Evolutionary conservation across 35 echinoderm and acorn worm species (phyloP).

Genomic region (Ptychodera flava): DNA sequence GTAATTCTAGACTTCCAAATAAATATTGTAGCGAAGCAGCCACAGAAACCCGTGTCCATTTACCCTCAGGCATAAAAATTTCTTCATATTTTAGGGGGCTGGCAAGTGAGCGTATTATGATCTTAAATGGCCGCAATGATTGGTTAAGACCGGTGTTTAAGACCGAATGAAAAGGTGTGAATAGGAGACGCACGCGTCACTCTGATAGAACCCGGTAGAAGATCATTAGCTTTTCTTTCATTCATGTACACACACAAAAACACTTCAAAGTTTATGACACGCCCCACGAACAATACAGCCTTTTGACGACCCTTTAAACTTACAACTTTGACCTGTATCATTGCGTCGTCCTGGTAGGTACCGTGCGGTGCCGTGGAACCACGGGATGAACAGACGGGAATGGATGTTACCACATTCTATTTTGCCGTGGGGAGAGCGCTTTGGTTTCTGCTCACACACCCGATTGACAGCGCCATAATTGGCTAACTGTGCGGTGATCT

Average conservation of each 20-base stretch:
- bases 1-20: too few species aligned
- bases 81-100: too few species aligned
- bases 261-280: neutral
- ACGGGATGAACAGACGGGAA: neutral
- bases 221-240: neutral
- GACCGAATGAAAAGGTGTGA: too few species aligned
- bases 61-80: too few species aligned
- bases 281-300: neutral
- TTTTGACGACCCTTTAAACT: neutral
- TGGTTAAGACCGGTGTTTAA: neutral
- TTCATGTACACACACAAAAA: too few species aligned
- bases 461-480: conserved; percentile 19
- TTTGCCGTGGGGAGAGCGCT: neutral
- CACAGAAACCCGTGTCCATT: too few species aligned
- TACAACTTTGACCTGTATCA: neutral
- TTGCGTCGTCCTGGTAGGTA: neutral
- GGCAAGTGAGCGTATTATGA: too few species aligned
- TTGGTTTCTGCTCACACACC: neutral
- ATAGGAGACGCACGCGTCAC: neutral
- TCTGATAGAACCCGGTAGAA: too few species aligned
- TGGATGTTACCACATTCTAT: neutral
- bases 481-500: conserved; percentile 8
- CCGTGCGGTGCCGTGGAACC: neutral
- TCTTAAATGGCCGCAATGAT: neutral
- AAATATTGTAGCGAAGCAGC: too few species aligned